Conservation (phyloP, 2,113 vertebrate species). For the Corydoras sp. region DNA sequence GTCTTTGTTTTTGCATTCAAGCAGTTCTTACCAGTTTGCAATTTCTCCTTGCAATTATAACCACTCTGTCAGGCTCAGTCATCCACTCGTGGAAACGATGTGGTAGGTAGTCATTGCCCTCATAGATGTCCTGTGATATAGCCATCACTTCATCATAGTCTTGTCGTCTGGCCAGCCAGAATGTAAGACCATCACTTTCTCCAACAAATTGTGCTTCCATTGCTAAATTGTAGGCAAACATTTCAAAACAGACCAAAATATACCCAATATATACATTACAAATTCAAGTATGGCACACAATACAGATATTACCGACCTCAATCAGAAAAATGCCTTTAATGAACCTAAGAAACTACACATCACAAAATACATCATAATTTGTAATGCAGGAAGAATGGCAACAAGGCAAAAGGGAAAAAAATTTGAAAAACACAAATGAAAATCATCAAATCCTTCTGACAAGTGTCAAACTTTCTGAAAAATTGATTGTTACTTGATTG, state of each 20-base stretch:
- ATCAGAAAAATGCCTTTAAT: no score
- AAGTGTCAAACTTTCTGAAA: no score
- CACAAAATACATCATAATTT: no score
- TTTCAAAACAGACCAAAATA: not conserved
- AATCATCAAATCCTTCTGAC: no score
- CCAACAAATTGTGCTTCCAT: conserved; percentile 42
- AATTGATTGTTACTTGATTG: no score
- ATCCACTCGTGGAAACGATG: conserved; percentile 48
- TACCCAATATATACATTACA: not conserved
- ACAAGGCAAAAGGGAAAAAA: no score
- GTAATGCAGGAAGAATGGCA: no score
- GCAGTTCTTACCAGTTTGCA: conserved; percentile 40
- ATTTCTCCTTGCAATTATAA: conserved; percentile 44
- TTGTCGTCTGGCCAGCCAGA: conserved; percentile 44
- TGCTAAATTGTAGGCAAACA: not conserved
- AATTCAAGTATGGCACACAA: no score
- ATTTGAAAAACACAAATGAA: no score
- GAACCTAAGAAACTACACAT: no score
- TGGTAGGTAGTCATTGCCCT: conserved; percentile 50
- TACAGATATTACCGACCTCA: no score
- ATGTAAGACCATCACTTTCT: conserved; percentile 45
- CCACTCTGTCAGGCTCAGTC: conserved; percentile 43
- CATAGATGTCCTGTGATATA: conserved; percentile 46
- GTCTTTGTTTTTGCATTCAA: no score
- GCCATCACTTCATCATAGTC: conserved; percentile 52